These are phyloP conservation scores for Alfaro cultratus DNA, from an alignment of 2,797 vertebrate species.

Conservation along the genomic window DNA sequence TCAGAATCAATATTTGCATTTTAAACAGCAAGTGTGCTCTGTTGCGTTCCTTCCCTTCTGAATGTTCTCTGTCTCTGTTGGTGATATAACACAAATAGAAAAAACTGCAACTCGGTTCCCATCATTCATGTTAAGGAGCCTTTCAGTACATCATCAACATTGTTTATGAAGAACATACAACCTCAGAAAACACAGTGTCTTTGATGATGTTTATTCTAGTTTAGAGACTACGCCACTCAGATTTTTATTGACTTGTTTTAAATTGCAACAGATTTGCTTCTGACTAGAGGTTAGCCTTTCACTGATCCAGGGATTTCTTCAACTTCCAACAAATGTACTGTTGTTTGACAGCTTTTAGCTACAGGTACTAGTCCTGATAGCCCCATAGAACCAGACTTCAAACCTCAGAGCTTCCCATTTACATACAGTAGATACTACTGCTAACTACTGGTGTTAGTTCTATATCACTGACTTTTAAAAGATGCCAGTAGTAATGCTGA, in stretches of 20 bases:
- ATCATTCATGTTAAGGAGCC: neutral
- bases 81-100: neutral
- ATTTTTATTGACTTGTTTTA: neutral
- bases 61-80: neutral
- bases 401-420: neutral
- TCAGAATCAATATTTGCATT: neutral
- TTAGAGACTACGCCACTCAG: neutral
- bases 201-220: neutral
- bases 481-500: neutral
- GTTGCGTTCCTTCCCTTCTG: too few relatives aligned
- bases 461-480: neutral
- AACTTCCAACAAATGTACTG: neutral
- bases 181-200: neutral
- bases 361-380: neutral
- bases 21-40: neutral
- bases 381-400: neutral
- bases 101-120: neutral
- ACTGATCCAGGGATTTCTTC: neutral
- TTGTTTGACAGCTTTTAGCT: neutral
- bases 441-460: neutral
- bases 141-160: neutral
- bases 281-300: neutral
- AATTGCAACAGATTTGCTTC: neutral
- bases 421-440: neutral
- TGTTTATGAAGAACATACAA: neutral